Evolutionary conservation across 92 coral and sea anemone genomes (phyloP), one percentile per base, ranked within the genome.

Genomic region (Epizoanthus fatuus): DNA sequence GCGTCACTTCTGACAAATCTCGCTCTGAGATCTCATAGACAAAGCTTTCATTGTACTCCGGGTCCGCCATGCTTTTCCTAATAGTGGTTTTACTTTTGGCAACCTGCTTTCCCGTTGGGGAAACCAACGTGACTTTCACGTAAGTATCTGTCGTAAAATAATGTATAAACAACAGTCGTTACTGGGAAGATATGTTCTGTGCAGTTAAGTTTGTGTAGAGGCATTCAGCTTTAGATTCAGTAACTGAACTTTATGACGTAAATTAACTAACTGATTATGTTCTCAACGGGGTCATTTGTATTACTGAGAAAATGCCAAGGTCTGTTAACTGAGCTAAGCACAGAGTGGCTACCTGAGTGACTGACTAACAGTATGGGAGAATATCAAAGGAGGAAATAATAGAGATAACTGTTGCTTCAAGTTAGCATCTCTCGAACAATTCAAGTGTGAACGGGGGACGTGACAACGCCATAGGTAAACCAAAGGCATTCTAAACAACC

Each of bases 11-110:
- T 65, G 98, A 93, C 29, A 97, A 92, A 97, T 97, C 99, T 75
- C 93, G 94, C 86, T 97, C 99, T 5, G 99, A 97, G 89, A 97
- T 97, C 80, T 97, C 98, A 86, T 91, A 97, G 79, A 97, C 96
- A 91, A 97, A 97, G 87, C 97, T 97, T 79, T 97, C 99, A 81
- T 97, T 97, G 94, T 97, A 97, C 79, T 97, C 99, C 5, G 99
- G 99, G 75, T 97, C 99, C 6, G 96, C 96, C 99, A 97, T 97
- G 84, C 96, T 97, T 91, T 96, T 93, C 80, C 99, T 89, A 76
- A 97, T 97, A 68, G 99, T 97, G 11, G 99, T 97, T 90, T 97
- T 97, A 80, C 99, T 97, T 92, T 95, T 95, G 64, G 99, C 99
- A 57, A 93, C 99, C 70, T 95, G 96, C 86, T 95, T 95, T 84